Evolutionary conservation across 30 jellyfish, hydroid and myxozoan genomes (phyloP).

Genomic region (Hydractinia symbiolongicarpus): DNA sequence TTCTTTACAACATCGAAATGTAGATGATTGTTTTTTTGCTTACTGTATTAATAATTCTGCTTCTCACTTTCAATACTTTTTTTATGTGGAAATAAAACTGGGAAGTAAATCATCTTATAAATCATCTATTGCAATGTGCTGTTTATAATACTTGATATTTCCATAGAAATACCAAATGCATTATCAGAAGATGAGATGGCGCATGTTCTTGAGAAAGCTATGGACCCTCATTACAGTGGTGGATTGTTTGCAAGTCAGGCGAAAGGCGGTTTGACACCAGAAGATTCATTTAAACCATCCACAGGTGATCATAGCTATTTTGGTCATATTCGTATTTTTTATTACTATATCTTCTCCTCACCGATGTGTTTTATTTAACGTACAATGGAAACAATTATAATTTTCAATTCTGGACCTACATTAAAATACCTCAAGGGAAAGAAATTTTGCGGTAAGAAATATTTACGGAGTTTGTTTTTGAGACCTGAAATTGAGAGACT

Average conservation of each 20-base stretch:
- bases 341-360: background rate
- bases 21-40: too few species aligned
- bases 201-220: slow-evolving; percentile 53
- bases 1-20: too few species aligned
- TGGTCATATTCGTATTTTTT: background rate
- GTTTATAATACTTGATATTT: background rate
- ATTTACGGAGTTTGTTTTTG: too few species aligned
- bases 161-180: slow-evolving; percentile 71
- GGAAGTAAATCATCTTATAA: background rate
- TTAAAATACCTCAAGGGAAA: too few species aligned
- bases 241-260: slow-evolving; percentile 84
- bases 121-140: background rate
- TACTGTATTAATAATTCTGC: too few species aligned
- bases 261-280: slow-evolving; percentile 92
- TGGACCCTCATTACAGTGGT: slow-evolving; percentile 33
- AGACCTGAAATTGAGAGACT: too few species aligned
- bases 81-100: background rate
- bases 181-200: slow-evolving; percentile 48
- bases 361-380: too few species aligned
- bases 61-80: background rate
- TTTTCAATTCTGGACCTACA: too few species aligned
- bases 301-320: slow-evolving; percentile 32
- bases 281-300: slow-evolving; percentile 74
- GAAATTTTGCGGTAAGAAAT: too few species aligned
- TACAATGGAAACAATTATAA: background rate